Evolutionary conservation across 1,140 invertebrate genomes (phyloP).

Genomic region (Camponotus floridanus): DNA sequence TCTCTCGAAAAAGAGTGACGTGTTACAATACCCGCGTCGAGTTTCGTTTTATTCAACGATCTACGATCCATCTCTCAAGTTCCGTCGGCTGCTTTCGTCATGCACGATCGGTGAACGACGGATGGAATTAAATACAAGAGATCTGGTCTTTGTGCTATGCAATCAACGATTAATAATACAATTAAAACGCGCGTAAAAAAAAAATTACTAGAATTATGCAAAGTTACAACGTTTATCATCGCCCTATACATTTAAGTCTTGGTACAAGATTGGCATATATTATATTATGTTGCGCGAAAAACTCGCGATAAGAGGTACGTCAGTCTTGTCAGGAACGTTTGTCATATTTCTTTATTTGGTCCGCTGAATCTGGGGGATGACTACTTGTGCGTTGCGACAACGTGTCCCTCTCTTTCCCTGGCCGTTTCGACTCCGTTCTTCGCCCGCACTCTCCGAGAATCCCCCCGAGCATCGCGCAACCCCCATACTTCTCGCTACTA

Average conservation of each 20-base stretch:
- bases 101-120: not conserved
- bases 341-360: slow-evolving; percentile 27
- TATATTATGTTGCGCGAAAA: not conserved
- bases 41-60: slow-evolving; percentile 33
- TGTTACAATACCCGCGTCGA: slow-evolving; percentile 50
- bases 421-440: slow-evolving; percentile 34
- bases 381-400: slow-evolving; percentile 67
- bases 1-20: slow-evolving; percentile 78
- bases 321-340: not conserved
- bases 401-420: slow-evolving; percentile 43
- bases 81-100: not conserved
- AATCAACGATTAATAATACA: not conserved
- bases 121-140: not conserved
- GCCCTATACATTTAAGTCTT: not conserved
- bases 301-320: not conserved
- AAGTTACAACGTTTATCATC: not conserved
- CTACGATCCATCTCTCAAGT: slow-evolving; percentile 27
- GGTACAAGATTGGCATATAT: not conserved
- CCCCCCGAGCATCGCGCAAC: slow-evolving; percentile 72
- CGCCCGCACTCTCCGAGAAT: slow-evolving; percentile 68
- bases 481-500: slow-evolving; percentile 78
- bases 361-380: slow-evolving; percentile 31
- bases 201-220: not conserved
- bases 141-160: not conserved
- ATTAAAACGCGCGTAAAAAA: not conserved